Conservation (phyloP, 1,140 invertebrate species). For the Hypsibius dujardini region DNA sequence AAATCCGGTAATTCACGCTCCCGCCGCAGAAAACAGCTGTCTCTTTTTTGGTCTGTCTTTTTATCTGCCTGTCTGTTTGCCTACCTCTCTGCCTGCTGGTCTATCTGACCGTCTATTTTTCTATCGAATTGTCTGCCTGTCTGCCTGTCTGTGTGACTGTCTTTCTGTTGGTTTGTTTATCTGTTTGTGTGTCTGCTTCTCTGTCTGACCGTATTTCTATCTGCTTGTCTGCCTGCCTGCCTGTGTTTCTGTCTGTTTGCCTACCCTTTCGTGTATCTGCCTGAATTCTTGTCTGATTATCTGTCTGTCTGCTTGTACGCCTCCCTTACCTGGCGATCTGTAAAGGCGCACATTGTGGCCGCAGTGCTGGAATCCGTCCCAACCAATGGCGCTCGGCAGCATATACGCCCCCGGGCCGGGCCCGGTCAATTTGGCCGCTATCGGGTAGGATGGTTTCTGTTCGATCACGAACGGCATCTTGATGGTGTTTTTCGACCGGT, state of each 20-base stretch:
- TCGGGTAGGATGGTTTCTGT: not conserved
- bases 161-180: no score
- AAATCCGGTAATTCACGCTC: not conserved
- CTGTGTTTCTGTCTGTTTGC: no score
- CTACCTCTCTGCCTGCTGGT: no score
- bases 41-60: no score
- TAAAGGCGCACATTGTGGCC: not conserved
- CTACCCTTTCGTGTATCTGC: no score
- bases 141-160: no score
- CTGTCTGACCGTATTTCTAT: no score
- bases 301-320: no score
- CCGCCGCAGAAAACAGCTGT: not conserved
- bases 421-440: not conserved
- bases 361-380: not conserved
- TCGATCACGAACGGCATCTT: conserved; percentile 4
- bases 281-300: no score
- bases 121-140: not conserved
- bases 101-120: not conserved
- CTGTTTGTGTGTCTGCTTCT: no score
- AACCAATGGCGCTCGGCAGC: not conserved
- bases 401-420: not conserved
- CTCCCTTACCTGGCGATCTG: not conserved
- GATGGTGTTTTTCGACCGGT: not conserved
- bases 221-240: no score
- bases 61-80: no score